phyloP scores from a whole-genome alignment of 2,888 invertebrate genomes.

The Alloplasta piceator region DNA sequence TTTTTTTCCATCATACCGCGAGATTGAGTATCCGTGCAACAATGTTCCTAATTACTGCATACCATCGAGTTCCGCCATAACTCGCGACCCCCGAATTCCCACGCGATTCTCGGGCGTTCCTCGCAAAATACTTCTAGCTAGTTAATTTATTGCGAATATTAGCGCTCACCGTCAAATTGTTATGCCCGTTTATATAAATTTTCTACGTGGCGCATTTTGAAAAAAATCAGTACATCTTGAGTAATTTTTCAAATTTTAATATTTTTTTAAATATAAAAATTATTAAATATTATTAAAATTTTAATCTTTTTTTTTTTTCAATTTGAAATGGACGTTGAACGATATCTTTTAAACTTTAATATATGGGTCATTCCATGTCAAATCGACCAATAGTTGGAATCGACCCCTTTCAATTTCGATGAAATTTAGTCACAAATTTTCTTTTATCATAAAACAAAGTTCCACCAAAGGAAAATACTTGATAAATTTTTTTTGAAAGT shows the following conservation, averaged over 20 bases:
- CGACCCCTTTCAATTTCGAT: no score
- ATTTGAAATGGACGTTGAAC: no score
- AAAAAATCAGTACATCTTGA: neutral
- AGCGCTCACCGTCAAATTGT: conserved; percentile 37
- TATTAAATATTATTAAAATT: neutral
- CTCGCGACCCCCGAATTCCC: conserved; percentile 81
- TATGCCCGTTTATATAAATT: conserved; percentile 13
- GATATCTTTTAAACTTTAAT: no score
- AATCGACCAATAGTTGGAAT: no score
- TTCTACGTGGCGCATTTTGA: no score
- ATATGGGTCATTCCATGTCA: no score
- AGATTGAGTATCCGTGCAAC: conserved; percentile 66
- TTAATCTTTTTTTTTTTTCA: neutral
- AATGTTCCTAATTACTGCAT: conserved; percentile 83
- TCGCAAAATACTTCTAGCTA: conserved; percentile 44
- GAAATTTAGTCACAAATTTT: no score
- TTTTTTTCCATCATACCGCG: conserved; percentile 20
- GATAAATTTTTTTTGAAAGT: no score
- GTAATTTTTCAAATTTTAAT: neutral
- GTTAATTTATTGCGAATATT: conserved; percentile 58
- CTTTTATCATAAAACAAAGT: no score
- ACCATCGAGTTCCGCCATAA: conserved; percentile 81
- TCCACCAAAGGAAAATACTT: no score
- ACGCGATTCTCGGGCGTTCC: conserved; percentile 60
- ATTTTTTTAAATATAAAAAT: neutral